Evolutionary conservation across 2,888 invertebrate genomes (phyloP).

Genomic region (Sphecodes monilicornis): DNA sequence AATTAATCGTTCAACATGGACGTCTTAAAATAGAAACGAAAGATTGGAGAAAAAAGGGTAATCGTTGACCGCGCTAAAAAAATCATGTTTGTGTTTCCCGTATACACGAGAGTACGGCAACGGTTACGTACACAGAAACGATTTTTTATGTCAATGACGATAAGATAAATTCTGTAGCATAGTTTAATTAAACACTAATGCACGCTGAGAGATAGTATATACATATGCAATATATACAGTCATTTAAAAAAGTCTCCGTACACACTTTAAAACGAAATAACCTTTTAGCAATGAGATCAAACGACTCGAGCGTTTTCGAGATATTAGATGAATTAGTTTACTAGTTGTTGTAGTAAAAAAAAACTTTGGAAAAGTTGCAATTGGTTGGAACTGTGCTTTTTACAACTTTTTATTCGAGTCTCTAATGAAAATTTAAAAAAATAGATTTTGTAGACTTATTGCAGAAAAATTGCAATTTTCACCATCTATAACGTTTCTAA

Average conservation of each 20-base stretch:
- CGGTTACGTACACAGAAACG: not conserved
- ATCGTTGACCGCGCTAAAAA: conserved; percentile 8
- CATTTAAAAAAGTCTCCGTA: not conserved
- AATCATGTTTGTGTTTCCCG: conserved; percentile 7
- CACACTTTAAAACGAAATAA: not conserved
- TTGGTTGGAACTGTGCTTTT: too few relatives aligned
- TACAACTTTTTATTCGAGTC: too few relatives aligned
- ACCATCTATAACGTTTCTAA: too few relatives aligned
- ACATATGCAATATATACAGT: not conserved
- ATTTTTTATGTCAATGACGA: conserved; percentile 20
- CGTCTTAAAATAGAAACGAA: conserved; percentile 23
- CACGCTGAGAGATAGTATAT: not conserved
- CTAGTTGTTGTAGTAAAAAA: too few relatives aligned
- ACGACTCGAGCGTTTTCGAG: not conserved
- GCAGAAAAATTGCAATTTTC: too few relatives aligned
- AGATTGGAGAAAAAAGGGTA: conserved; percentile 3
- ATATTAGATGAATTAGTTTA: not conserved
- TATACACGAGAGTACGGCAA: not conserved
- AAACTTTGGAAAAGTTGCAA: too few relatives aligned
- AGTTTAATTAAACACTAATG: not conserved
- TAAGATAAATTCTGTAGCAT: conserved; percentile 37
- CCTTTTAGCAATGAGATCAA: not conserved
- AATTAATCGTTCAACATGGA: not conserved
- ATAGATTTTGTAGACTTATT: too few relatives aligned
- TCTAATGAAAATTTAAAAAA: too few relatives aligned